Base-by-base conservation (phyloP, 2,113 vertebrate genomes). In the Lophotis ruficrista region DNA sequence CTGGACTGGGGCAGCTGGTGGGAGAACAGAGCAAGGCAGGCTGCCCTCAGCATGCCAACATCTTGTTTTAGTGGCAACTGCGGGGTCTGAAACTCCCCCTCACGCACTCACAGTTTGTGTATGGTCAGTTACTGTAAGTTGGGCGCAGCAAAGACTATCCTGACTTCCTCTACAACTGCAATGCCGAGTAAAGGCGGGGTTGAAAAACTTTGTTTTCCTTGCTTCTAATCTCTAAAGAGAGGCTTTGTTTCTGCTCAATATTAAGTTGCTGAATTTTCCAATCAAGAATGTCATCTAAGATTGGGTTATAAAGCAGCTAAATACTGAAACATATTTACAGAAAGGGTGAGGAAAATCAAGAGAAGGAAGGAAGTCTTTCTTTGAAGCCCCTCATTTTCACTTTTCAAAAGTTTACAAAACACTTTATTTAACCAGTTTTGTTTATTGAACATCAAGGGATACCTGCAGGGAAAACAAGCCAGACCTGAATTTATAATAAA, bases 101-200 rank as follows among this genome's bases (percentile, higher is more conserved):
- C n/a, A 8, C 0, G 0, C 22, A 11, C 22, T 50, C 38, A 25
- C 12, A 71, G 21, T 43, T 43, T 43, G 41, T 43, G 41, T 21
- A 25, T 3, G 9, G 37, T 72, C 23, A 61, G 53, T 51, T 73
- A 8, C 41, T 14, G 9, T 62, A 27, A 38, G 17, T 53, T 1
- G 1, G 5, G 19, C 48, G 24, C 15, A 78, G 51, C 12, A 14
- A 37, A 28, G 28, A n/a, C 23, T 37, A 4, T 37, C 41, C 28
- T n/a, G 47, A 62, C 9, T 71, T 92, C n/a, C 11, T 24, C 37
- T 62, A 2, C 9, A 47, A 19, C 21, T 78, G 45, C 54, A 27
- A 20, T 6, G 56, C 13, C 3, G 10, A 69, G n/a, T 14, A 64
- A 90, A 88, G 35, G 24, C 0, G 0, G 16, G 18, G 23, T 9